phyloP scores from a whole-genome alignment of 2,113 vertebrate species.

The Calidris pugnax region DNA sequence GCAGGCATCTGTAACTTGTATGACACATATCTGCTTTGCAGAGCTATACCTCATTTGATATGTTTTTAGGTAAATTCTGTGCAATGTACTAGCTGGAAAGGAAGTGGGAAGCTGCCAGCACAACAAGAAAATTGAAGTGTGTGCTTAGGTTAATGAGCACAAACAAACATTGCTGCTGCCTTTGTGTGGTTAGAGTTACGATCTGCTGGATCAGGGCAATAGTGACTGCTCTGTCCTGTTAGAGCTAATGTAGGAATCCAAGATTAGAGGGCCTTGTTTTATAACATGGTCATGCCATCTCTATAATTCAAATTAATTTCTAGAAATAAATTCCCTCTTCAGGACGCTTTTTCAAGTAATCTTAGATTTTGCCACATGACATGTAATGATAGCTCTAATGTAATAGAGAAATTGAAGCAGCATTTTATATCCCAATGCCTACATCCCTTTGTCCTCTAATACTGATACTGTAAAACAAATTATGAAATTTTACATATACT shows the following conservation, averaged over 20 bases:
- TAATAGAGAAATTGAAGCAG: not conserved
- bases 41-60: not conserved
- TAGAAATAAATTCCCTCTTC: not conserved
- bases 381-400: not conserved
- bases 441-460: not conserved
- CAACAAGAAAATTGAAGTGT: not conserved
- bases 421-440: not conserved
- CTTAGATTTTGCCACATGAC: not conserved
- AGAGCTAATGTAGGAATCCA: not conserved
- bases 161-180: not conserved
- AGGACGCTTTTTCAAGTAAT: not conserved
- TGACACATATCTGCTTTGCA: not conserved
- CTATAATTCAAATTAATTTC: not conserved
- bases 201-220: not conserved
- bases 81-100: not conserved
- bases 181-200: not conserved
- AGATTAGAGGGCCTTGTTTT: not conserved
- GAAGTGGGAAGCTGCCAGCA: not conserved
- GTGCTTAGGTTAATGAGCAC: not conserved
- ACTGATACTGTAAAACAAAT: not conserved
- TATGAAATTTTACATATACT: not conserved
- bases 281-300: not conserved
- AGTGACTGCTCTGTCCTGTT: not conserved
- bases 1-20: not conserved
- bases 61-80: not conserved